Conservation (phyloP, 2,113 vertebrate species). For the Onychostruthus taczanowskii region DNA sequence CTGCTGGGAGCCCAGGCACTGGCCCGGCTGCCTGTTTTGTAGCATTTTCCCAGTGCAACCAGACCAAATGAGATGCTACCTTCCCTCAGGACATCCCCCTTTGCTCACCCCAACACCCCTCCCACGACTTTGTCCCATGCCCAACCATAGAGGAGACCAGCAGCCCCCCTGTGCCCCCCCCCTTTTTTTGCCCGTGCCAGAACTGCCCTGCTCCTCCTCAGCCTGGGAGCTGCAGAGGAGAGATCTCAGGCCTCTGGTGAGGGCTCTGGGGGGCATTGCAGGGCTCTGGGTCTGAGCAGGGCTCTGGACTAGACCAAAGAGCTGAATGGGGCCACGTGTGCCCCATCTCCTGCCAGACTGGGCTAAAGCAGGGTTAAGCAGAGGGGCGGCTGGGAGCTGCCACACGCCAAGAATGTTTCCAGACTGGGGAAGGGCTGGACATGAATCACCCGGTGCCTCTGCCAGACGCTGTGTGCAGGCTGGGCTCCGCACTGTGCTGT, state of each 20-base stretch:
- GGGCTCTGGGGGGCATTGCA: neutral
- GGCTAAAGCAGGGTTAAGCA: conserved; percentile 19
- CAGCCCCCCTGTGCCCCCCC: neutral
- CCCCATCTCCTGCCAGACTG: neutral
- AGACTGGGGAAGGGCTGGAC: conserved; percentile 54
- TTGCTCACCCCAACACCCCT: neutral
- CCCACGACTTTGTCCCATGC: no score
- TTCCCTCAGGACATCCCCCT: neutral
- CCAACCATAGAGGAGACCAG: neutral
- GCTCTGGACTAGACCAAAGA: neutral
- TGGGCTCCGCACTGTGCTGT: neutral
- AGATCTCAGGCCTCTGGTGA: neutral
- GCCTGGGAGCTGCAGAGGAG: neutral
- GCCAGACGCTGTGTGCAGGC: conserved; percentile 45
- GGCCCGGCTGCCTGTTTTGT: neutral
- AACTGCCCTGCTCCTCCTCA: neutral
- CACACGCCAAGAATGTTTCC: conserved; percentile 59
- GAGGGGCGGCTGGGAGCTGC: neutral
- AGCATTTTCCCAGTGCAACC: neutral
- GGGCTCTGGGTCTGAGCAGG: neutral
- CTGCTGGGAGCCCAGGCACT: neutral
- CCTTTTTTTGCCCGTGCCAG: neutral
- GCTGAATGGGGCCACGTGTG: neutral
- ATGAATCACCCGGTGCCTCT: conserved; percentile 54
- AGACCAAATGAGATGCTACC: neutral